Base-by-base conservation (phyloP, 2,888 invertebrate genomes). In the Tridacna crocea region DNA sequence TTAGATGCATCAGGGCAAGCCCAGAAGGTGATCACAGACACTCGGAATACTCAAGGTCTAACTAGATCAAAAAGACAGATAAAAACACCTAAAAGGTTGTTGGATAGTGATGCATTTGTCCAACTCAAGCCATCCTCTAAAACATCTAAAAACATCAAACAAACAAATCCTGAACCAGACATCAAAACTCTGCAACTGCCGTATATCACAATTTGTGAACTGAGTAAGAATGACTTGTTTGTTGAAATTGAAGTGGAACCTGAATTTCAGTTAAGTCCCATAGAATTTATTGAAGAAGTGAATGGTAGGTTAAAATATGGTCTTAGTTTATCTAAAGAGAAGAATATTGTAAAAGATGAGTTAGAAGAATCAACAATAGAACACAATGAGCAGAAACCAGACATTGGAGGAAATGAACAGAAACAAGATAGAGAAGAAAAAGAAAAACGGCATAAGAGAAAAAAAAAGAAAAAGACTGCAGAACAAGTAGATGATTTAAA, bases 291-390 rank as follows among this genome's bases (percentile, higher is more conserved):
- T 26, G 68, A 70, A 61, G 72, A 73, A 24, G 61, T 46, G 6
- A 74, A 72, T 63, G 79, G 77, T 12, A 79, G 73, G 36, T 76
- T 77, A 15, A 74, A 73, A 26, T 77, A 74, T 66, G 65, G 66
- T 58, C 55, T 74, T 22, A 77, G 55, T 61, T 63, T 81, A 17
- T 66, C 74, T 8, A 79, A 79, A 10, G 55, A 55, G 17, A 11
- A 55, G 17, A 55, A 55, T 55, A 55, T 10, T 55, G 15, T 15
- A 3, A 55, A 55, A 55, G 19, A 58, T 10, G 61, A 61, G 2
- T 4, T 13, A 24, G 61, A 61, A 24, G 6, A 61, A 61, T n/a
- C 13, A n/a, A 22, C 13, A 22, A 17, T n/a, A 13, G 61, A 61
- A 61, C 22, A 22, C 1, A 61, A 13, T n/a, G 61, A 24, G 4